Base-by-base conservation (phyloP, 2,797 vertebrate species). In the Cuculus canorus region DNA sequence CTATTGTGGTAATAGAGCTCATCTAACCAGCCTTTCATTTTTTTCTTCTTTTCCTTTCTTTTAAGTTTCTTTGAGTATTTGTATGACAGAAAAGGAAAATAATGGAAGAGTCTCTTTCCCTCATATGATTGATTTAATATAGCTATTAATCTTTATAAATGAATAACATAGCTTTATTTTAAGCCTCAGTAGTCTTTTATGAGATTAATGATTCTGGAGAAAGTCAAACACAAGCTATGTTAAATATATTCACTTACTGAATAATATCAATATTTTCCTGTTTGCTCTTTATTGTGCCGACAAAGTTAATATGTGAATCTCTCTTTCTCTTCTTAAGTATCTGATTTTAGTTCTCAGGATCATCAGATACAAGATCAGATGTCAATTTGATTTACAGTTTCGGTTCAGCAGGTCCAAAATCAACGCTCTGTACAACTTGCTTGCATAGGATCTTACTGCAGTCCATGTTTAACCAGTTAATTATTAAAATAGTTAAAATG, bases 111-210 rank as follows among this genome's bases (percentile, higher is more conserved):
- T 57, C 71, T 77, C 27, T 80, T 96, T 94, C 73, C 43, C 66
- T 93, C 81, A 73, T 84, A 83, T 82, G 82, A 96, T 88, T 86
- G 30, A 23, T 57, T 78, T 91, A 89, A 92, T 91, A 88, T 53
- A 93, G 65, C 85, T 95, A 93, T 95, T 95, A 81, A 90, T 95
- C 85, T 84, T 95, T 66, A 39, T 61, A 86, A 87, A 95, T 93
- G 82, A 54, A 95, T 90, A 86, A 37, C 79, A 54, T 80, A 92
- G 79, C 84, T 96, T 89, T 95, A 85, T 90, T 95, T 91, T 92
- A 86, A 94, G 76, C 45, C 28, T 83, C 71, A 71, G 13, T 90
- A 92, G 86, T 63, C 68, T 91, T 82, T 93, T 82, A 73, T n/a
- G 95, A 92, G 54, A 90, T 95, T 84, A 79, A 86, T 82, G 35